Percentiles rank a stretch among this genome's conserved stretches.
Evolutionary conservation across 2,113 vertebrate species (phyloP).

Genomic region (Ailurus styani): DNA sequence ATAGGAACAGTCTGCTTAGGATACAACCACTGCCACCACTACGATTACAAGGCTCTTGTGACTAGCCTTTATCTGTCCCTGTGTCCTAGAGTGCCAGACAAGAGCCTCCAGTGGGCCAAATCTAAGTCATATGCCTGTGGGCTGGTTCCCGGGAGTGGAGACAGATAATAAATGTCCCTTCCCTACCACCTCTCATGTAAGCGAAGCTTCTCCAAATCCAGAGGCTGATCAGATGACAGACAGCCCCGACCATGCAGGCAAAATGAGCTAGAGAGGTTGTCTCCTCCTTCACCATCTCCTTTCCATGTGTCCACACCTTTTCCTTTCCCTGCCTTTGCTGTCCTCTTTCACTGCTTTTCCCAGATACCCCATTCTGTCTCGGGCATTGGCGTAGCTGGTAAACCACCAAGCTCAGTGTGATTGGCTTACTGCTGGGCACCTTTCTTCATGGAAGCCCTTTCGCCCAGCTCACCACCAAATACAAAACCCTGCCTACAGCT

Average conservation of each 20-base stretch:
- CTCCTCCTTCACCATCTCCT: not conserved
- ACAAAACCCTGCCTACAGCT: not conserved
- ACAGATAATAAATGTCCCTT: not conserved
- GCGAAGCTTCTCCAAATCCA: not conserved
- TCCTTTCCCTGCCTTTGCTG: not conserved
- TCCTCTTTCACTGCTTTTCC: not conserved
- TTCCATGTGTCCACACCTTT: not conserved
- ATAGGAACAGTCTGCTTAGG: not conserved
- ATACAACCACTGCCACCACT: not conserved
- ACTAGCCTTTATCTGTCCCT: not conserved
- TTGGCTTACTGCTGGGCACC: not conserved
- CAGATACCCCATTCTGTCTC: not conserved
- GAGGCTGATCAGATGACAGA: not conserved
- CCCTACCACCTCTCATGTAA: no score
- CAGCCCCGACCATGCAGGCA: not conserved
- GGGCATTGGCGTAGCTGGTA: not conserved
- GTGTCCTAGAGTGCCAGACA: not conserved
- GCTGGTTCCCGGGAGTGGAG: not conserved
- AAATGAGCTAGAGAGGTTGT: not conserved
- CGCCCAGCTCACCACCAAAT: not conserved
- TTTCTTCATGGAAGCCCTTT: not conserved
- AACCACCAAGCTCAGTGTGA: not conserved
- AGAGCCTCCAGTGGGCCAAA: not conserved
- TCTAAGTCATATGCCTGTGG: not conserved
- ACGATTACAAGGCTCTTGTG: no score